Conservation (phyloP, 2,888 invertebrate genomes). For the Nematopogon swammerdamellus region DNA sequence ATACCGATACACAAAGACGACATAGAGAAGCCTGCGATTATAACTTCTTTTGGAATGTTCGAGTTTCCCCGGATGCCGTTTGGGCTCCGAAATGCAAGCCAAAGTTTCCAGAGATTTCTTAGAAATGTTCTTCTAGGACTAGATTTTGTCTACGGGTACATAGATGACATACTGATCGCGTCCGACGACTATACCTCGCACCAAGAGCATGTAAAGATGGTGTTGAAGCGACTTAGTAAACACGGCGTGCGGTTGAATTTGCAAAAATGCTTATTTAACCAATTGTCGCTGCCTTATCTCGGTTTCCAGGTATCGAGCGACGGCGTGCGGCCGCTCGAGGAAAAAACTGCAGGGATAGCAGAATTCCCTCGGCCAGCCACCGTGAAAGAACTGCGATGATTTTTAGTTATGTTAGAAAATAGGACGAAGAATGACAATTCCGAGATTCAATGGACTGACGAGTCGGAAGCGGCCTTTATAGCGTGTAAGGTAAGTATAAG, state of each 20-base stretch:
- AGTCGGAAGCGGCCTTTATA: background rate
- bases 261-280: constrained; percentile 6
- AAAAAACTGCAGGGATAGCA: constrained; percentile 1
- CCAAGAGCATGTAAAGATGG: constrained; percentile 7
- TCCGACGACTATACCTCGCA: constrained; percentile 8
- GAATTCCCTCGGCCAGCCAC: constrained; percentile 3
- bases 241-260: constrained; percentile 9
- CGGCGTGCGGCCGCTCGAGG: constrained; percentile 4
- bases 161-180: constrained; percentile 19
- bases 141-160: constrained; percentile 15
- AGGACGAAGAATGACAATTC: background rate
- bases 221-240: constrained; percentile 10
- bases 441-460: background rate
- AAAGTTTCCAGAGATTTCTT: constrained; percentile 18
- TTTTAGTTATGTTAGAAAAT: constrained; percentile 1
- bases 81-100: constrained; percentile 19
- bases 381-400: background rate
- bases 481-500: background rate
- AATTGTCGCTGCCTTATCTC: constrained; percentile 5
- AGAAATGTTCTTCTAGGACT: constrained; percentile 12
- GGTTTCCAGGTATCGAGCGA: constrained; percentile 6
- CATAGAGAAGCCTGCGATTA: constrained; percentile 23
- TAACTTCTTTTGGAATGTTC: constrained; percentile 19
- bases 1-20: constrained; percentile 21
- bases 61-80: constrained; percentile 19